Conservation (phyloP, 2,888 invertebrate genomes). For the Leptopilina syphax region DNA sequence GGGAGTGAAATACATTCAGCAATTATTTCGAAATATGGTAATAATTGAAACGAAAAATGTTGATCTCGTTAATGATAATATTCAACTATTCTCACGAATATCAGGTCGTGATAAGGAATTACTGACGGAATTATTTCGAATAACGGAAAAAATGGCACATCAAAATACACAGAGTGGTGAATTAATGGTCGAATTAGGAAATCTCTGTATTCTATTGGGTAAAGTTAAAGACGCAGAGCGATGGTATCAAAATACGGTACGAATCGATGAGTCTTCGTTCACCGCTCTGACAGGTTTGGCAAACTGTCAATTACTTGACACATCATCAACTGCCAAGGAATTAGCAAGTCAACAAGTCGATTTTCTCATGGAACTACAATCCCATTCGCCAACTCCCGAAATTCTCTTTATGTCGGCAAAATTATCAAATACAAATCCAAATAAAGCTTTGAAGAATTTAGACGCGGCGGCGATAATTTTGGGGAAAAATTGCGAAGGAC, state of each 20-base stretch:
- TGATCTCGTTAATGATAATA: conserved; percentile 83
- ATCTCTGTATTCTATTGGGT: conserved; percentile 86
- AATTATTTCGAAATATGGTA: conserved; percentile 83
- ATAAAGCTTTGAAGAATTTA: conserved; percentile 80
- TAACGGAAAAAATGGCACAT: conserved; percentile 89
- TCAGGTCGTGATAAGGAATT: conserved; percentile 84
- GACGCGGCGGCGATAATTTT: conserved; percentile 82
- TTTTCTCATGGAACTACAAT: conserved; percentile 88
- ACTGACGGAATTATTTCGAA: conserved; percentile 85
- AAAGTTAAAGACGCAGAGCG: conserved; percentile 88
- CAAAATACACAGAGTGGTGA: conserved; percentile 82
- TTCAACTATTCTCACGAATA: conserved; percentile 85
- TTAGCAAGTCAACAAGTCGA: conserved; percentile 92
- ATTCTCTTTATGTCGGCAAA: conserved; percentile 85
- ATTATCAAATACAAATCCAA: conserved; percentile 77
- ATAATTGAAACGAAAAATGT: conserved; percentile 88
- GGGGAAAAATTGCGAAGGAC: conserved; percentile 77
- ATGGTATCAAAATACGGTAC: conserved; percentile 89
- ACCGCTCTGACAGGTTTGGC: conserved; percentile 89
- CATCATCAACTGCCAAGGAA: conserved; percentile 81
- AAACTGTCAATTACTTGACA: conserved; percentile 87
- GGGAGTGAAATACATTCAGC: conserved; percentile 83
- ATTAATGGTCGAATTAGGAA: conserved; percentile 89
- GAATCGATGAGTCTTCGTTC: conserved; percentile 90
- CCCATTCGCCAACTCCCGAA: conserved; percentile 77